Conservation (phyloP, 1,140 invertebrate genomes). For the Pteromalus puparum region DNA sequence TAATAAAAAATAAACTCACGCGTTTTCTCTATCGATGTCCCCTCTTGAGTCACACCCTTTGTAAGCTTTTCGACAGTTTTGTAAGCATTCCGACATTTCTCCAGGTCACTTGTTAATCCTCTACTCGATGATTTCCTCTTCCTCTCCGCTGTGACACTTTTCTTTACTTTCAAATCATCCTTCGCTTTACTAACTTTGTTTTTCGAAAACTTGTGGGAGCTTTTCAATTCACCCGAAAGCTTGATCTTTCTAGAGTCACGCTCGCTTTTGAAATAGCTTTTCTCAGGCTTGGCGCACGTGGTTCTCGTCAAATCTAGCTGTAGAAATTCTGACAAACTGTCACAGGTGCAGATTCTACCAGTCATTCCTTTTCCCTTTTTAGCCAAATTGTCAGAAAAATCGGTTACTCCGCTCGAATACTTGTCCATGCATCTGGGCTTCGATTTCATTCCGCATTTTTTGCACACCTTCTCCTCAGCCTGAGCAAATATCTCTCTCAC, state of each 20-base stretch:
- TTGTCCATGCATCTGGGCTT: background rate
- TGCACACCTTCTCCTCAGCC: background rate
- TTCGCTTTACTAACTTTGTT: background rate
- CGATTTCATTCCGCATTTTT: background rate
- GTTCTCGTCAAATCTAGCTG: conserved; percentile 24
- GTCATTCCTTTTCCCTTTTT: background rate
- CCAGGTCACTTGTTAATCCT: background rate
- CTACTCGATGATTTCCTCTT: background rate
- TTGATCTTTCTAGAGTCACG: background rate
- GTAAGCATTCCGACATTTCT: background rate
- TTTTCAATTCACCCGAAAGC: background rate
- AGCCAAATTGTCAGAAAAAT: too few relatives aligned
- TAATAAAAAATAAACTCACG: too few relatives aligned
- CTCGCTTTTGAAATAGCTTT: background rate
- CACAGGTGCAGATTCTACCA: background rate
- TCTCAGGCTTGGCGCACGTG: background rate
- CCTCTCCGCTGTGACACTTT: background rate
- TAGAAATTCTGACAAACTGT: conserved; percentile 40
- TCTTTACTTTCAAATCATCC: background rate
- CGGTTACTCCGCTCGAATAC: too few relatives aligned
- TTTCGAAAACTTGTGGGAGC: background rate
- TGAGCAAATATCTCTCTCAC: background rate
- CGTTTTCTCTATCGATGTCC: too few relatives aligned
- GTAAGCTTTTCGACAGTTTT: too few relatives aligned
- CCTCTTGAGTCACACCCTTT: too few relatives aligned